Evolutionary conservation across 2,888 invertebrate genomes (phyloP).

Genomic region (Acheta domesticus): DNA sequence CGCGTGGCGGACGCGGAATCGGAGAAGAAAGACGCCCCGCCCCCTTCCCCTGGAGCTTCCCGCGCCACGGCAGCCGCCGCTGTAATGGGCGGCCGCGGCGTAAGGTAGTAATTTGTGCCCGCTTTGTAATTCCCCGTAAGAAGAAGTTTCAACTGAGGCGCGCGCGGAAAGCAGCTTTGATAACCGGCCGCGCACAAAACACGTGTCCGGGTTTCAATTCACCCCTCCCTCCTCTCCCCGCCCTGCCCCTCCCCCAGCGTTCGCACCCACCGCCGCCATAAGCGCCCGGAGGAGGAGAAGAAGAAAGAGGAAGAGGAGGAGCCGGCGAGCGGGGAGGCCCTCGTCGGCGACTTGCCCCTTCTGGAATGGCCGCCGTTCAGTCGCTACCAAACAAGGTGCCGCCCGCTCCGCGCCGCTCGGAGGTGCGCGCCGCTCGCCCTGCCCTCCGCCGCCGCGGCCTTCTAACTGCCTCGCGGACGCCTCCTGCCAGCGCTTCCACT

Average conservation of each 20-base stretch:
- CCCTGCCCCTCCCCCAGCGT: not conserved
- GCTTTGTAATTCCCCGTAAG: not conserved
- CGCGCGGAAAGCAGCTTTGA: not conserved
- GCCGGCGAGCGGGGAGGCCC: not conserved
- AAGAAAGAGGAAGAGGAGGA: not conserved
- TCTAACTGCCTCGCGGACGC: no score
- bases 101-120: slow-evolving; percentile 1
- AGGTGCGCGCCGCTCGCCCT: no score
- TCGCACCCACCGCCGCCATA: not conserved
- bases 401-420: no score
- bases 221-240: not conserved
- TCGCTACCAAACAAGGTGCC: no score
- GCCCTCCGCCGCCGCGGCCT: no score
- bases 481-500: no score
- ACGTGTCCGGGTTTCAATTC: slow-evolving; percentile 4
- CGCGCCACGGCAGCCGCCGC: not conserved
- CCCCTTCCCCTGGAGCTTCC: not conserved
- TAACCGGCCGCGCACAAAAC: not conserved
- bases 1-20: no score
- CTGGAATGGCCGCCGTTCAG: not conserved
- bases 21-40: not conserved
- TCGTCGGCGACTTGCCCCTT: not conserved
- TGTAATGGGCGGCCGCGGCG: not conserved
- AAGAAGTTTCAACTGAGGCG: slow-evolving; percentile 3
- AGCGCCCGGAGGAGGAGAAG: not conserved